A percentile compares a stretch with the other conserved stretches of the same genome.
Conservation (phyloP, 2,113 vertebrate genomes). For the Butorides virescens region DNA sequence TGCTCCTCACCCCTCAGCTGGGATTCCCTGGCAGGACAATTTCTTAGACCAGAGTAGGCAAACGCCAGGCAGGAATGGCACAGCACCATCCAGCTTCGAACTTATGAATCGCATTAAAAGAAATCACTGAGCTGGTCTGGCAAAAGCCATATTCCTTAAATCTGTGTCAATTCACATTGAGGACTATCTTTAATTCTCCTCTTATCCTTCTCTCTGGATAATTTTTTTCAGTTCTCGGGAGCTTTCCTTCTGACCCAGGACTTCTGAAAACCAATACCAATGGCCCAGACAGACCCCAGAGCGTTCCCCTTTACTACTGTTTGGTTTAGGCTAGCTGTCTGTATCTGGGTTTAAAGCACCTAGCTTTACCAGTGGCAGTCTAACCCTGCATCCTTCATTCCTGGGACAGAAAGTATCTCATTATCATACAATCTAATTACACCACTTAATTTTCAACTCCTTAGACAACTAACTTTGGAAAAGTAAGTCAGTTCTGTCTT, state of each 20-base stretch:
- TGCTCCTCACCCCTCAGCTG: accelerated
- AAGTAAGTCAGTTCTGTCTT: background rate
- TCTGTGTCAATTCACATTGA: background rate
- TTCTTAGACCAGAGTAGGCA: background rate
- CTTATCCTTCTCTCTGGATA: background rate
- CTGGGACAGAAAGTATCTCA: background rate
- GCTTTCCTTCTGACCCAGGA: background rate
- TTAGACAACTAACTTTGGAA: background rate
- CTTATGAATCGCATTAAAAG: background rate
- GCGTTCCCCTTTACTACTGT: background rate
- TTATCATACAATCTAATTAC: background rate
- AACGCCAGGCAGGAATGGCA: background rate
- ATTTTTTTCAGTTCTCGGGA: background rate
- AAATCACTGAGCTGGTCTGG: background rate
- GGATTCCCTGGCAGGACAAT: accelerated
- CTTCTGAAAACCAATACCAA: background rate
- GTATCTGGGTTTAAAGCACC: background rate
- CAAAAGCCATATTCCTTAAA: background rate
- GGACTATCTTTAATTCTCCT: background rate
- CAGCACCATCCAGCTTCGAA: background rate
- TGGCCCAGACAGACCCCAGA: background rate
- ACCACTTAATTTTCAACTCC: background rate
- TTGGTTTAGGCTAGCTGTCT: background rate
- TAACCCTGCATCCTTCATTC: background rate
- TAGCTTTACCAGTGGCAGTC: background rate